A percentile compares a stretch with the other conserved stretches of the same genome.
Conservation (phyloP, 2,888 invertebrate species). For the Drosophila mimica region DNA sequence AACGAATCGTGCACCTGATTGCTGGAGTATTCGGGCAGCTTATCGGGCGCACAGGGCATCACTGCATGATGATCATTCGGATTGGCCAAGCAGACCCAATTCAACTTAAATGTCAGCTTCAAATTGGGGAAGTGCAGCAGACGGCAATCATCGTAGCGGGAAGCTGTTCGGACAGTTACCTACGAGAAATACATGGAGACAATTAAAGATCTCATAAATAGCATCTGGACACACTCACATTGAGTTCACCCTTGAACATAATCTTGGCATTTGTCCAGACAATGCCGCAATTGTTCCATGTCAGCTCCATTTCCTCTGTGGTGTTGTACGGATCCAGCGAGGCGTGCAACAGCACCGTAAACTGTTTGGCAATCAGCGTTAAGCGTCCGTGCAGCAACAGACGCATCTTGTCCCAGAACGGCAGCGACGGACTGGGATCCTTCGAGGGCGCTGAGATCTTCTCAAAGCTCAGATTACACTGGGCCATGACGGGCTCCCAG, state of each 20-base stretch:
- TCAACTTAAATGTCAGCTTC: conserved; percentile 92
- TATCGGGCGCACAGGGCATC: conserved; percentile 97
- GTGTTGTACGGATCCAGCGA: conserved; percentile 99
- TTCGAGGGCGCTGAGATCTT: conserved; percentile 93
- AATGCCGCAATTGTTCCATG: conserved; percentile 96
- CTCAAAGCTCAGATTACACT: conserved; percentile 89
- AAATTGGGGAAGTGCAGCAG: conserved; percentile 96
- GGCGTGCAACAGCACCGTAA: conserved; percentile 96
- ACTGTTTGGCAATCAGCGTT: conserved; percentile 93
- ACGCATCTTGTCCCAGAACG: conserved; percentile 99
- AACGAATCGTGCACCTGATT: conserved; percentile 98
- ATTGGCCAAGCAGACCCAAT: conserved; percentile 96
- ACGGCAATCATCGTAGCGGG: conserved; percentile 99
- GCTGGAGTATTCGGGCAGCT: conserved; percentile 98
- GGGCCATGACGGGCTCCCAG: conserved; percentile 95
- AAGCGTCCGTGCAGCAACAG: conserved; percentile 96
- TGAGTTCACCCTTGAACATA: conserved; percentile 95
- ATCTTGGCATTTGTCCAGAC: conserved; percentile 98
- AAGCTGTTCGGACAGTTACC: conserved; percentile 95
- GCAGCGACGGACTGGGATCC: conserved; percentile 96
- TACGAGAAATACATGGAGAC: conserved; percentile 17
- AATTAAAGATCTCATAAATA: neutral
- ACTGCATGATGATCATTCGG: conserved; percentile 98
- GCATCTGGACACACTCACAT: conserved; percentile 86
- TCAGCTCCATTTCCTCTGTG: conserved; percentile 99